phyloP scores from a whole-genome alignment of 2,888 invertebrate genomes.

The Drosophila mimica region DNA sequence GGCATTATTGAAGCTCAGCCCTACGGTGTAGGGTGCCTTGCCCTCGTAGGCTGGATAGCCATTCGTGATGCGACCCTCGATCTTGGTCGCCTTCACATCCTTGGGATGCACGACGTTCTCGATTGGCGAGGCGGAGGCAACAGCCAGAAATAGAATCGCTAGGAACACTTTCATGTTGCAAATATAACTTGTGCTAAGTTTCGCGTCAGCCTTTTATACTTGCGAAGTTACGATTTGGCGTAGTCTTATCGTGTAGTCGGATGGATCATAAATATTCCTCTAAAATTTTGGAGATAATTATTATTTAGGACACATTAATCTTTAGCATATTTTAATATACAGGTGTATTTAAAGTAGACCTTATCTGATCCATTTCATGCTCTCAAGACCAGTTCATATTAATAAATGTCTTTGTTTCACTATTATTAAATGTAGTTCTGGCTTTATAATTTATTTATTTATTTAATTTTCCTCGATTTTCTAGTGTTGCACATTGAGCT shows the following conservation, averaged over 20 bases:
- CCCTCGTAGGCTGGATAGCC: slow-evolving; percentile 62
- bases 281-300: slow-evolving; percentile 9
- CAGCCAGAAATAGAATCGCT: slow-evolving; percentile 55
- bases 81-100: slow-evolving; percentile 40
- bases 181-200: slow-evolving; percentile 25
- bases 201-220: slow-evolving; percentile 19
- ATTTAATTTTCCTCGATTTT: too few species aligned
- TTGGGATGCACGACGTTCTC: slow-evolving; percentile 40
- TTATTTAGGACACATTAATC: slow-evolving; percentile 4
- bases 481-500: too few species aligned
- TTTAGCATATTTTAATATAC: neutral
- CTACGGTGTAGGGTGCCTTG: slow-evolving; percentile 77
- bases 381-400: neutral
- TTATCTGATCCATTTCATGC: slow-evolving; percentile 15
- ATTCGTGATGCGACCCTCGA: slow-evolving; percentile 68
- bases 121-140: slow-evolving; percentile 37
- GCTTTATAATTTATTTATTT: too few species aligned
- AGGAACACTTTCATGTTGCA: slow-evolving; percentile 59
- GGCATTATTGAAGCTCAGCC: slow-evolving; percentile 67
- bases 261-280: slow-evolving; percentile 27
- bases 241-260: slow-evolving; percentile 17
- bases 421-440: neutral
- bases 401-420: neutral
- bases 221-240: neutral
- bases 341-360: neutral